Conservation (phyloP, 2,113 vertebrate genomes). For the Eretmochelys imbricata region DNA sequence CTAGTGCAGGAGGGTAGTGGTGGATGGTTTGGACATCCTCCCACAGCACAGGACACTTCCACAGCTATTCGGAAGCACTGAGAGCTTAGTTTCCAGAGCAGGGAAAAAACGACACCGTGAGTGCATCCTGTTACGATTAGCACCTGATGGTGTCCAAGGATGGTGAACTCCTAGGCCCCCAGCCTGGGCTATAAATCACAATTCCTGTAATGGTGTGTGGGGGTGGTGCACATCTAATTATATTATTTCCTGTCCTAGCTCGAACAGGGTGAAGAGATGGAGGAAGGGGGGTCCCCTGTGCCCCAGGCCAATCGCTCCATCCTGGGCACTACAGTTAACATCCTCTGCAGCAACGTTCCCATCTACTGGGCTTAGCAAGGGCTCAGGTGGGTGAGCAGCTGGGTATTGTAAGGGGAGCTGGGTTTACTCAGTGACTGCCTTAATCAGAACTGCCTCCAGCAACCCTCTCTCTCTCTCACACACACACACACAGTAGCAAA, state of each 20-base stretch:
- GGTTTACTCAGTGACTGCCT: background rate
- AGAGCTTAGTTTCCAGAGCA: background rate
- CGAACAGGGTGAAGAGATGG: background rate
- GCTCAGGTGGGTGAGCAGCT: constrained; percentile 17
- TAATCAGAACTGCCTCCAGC: background rate
- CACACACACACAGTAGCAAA: background rate
- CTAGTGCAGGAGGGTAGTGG: background rate
- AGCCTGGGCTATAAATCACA: background rate
- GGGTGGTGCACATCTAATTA: background rate
- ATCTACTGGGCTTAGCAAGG: constrained; percentile 71
- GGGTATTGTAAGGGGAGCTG: background rate
- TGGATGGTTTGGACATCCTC: background rate
- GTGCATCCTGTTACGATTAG: background rate
- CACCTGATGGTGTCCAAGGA: background rate
- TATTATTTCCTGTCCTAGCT: constrained; percentile 18
- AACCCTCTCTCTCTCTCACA: background rate
- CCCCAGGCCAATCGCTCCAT: constrained; percentile 60
- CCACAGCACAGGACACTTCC: background rate
- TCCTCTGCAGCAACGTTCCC: constrained; percentile 79
- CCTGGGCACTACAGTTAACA: constrained; percentile 73
- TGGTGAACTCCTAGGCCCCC: background rate
- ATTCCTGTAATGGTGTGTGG: background rate
- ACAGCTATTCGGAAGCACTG: background rate
- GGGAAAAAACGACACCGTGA: background rate
- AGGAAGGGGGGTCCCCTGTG: background rate